Base-by-base conservation (phyloP, 92 coral and sea anemone genomes). In the Palythoa grandis region DNA sequence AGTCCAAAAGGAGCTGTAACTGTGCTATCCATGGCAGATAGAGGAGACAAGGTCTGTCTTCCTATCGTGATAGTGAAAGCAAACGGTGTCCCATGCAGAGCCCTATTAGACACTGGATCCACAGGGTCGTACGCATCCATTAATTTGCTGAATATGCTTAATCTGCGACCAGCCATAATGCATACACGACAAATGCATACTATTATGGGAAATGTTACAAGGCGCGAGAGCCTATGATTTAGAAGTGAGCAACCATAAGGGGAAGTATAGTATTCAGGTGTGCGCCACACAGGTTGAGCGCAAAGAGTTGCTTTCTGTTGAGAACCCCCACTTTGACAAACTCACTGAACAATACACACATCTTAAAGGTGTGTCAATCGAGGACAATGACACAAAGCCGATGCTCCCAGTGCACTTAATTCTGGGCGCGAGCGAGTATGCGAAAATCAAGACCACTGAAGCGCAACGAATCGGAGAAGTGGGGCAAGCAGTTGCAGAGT, bases 321-420 rank as follows among this genome's bases (percentile, higher is more conserved):
- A 88, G 11, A 88, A 82, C 58, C 83, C 87, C 23, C 71, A 70
- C 60, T 69, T 52, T 40, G 77, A 72, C 52, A 48, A 12, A 50
- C 22, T 74, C 20, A 40, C 52, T 11, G 4, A 43, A 43, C 24
- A 43, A 43, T 73, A 39, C 35, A 22, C 24, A 10, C 77, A 72
- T 72, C 52, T 72, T 72, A 48, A 87, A 39, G 92, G 92, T 24
- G 87, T 89, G 11, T 19, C 52, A n/a, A 87, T 83, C 85, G 91
- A 87, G 43, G 92, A 92, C 50, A 78, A 74, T 4, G 89, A 89
- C 83, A 83, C 78, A 14, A 89, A 92, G 88, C 69, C 66, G 25
- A 29, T 29, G 56, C 91, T 92, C 43, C 91, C 91, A 17, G 91
- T 92, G 35, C 95, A 89, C 50, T 57, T 89, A 25, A 92, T 92